Evolutionary conservation across 2,113 vertebrate species (phyloP), one percentile per base, ranked within the genome.

Genomic region (Dryoscopus gambensis): DNA sequence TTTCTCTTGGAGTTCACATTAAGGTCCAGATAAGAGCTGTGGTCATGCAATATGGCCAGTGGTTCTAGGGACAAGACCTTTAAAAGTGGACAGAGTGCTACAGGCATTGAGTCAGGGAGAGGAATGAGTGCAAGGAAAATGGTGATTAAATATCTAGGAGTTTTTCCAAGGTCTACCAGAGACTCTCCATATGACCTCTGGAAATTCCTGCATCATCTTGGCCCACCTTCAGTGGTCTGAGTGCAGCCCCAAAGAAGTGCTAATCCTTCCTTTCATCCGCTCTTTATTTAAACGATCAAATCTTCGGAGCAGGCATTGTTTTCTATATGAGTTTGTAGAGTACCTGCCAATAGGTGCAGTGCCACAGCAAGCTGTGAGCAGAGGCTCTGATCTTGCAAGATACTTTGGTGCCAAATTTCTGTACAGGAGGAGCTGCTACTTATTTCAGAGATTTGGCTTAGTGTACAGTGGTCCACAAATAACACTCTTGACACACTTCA

Each of bases 31-130:
- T 42, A 82, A 87, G 28, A 60, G 11, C 53, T 59, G 20, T 75
- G 71, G 18, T 20, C 15, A 9, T 25, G 30, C 0, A 2, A 31
- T 49, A n/a, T 0, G 4, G 15, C 7, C 0, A 1, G 1, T 35
- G 23, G 4, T 74, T 94, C 75, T 49, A 64, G 71, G 55, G 50
- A 56, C 17, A 84, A 60, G 44, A 35, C 44, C 5, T 84, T 63
- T 84, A 3, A 24, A 86, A 80, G 39, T 30, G 35, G 21, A 15
- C 35, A 44, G 22, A 80, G 17, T 52, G 33, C 50, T 76, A 12
- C 42, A 59, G 55, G 35, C 40, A 22, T 9, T 40, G 76, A 86
- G 37, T 52, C 23, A 46, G 8, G 47, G 83, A 70, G 57, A 90
- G 39, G 42, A 81, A 31, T 6, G 18, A 80, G 12, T 35, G 11